Evolutionary conservation across 2,113 vertebrate genomes (phyloP).

Genomic region (Boulengeromyrus knoepffleri): DNA sequence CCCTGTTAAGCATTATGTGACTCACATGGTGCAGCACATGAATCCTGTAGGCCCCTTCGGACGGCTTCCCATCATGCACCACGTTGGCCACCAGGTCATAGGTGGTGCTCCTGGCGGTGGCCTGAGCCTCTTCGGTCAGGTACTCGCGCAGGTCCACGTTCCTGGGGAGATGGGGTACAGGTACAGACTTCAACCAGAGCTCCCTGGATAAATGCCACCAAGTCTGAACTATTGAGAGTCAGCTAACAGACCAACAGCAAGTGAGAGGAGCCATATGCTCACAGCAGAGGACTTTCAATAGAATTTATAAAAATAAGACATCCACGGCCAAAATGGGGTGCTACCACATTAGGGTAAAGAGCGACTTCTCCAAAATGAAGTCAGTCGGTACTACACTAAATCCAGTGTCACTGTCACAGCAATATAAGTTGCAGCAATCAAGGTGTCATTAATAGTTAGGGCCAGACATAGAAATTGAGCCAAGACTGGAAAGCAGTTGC

Average conservation of each 20-base stretch:
- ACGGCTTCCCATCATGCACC: conserved; percentile 87
- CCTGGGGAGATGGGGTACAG: conserved; percentile 42
- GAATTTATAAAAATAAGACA: not conserved
- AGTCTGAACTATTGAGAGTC: not conserved
- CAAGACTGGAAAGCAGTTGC: not conserved
- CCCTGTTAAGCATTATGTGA: not conserved
- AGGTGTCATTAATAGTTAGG: not conserved
- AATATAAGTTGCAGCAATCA: not conserved
- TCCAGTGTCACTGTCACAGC: not conserved
- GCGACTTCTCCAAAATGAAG: not conserved
- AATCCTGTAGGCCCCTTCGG: conserved; percentile 87
- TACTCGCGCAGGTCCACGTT: conserved; percentile 90
- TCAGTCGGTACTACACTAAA: not conserved
- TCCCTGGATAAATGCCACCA: not conserved
- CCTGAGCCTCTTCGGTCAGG: conserved; percentile 83
- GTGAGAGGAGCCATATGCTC: not conserved
- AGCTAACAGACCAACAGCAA: not conserved
- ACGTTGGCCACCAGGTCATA: conserved; percentile 89
- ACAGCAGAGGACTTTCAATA: not conserved
- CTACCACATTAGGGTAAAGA: not conserved
- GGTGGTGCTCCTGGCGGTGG: conserved; percentile 73
- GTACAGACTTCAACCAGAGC: not conserved
- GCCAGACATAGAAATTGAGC: not conserved
- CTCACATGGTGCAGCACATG: conserved; percentile 91
- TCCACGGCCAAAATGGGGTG: not conserved